phyloP scores from a whole-genome alignment of 2,113 vertebrate species.

The Alligator mississippiensis region DNA sequence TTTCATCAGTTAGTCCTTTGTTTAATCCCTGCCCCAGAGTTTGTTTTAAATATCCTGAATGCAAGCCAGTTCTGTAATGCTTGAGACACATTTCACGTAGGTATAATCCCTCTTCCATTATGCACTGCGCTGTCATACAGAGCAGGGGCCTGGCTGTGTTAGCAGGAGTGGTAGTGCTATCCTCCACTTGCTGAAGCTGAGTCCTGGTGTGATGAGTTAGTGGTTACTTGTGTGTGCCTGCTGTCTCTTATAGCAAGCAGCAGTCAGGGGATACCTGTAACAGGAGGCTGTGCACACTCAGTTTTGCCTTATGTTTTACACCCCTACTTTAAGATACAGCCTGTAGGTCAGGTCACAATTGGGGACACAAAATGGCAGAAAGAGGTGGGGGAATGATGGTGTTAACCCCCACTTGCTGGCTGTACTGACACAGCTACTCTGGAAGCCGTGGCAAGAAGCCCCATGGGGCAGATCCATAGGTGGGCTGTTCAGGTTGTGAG shows the following conservation, averaged over 20 bases:
- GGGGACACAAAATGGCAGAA: too few relatives aligned
- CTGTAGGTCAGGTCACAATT: too few relatives aligned
- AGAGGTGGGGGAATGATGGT: too few relatives aligned
- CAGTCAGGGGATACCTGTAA: background rate
- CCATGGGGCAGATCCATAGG: too few relatives aligned
- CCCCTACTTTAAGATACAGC: too few relatives aligned
- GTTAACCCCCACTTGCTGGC: too few relatives aligned
- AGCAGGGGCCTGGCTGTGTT: background rate
- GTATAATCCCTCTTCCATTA: background rate
- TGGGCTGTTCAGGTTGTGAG: too few relatives aligned
- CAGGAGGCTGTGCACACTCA: background rate
- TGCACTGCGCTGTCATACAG: background rate
- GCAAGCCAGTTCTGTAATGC: background rate
- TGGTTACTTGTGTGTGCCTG: background rate
- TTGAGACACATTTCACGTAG: rapidly evolving
- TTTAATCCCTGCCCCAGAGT: background rate
- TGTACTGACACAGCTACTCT: too few relatives aligned
- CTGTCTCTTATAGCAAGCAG: background rate
- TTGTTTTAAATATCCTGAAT: background rate
- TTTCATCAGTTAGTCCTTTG: background rate
- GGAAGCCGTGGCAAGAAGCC: too few relatives aligned
- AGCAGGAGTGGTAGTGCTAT: background rate
- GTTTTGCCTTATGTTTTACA: too few relatives aligned
- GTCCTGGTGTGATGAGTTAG: background rate
- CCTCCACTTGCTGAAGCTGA: background rate